These are phyloP conservation scores for Pasiphila rectangulata DNA, from an alignment of 2,888 invertebrate genomes.

Conservation along the genomic window DNA sequence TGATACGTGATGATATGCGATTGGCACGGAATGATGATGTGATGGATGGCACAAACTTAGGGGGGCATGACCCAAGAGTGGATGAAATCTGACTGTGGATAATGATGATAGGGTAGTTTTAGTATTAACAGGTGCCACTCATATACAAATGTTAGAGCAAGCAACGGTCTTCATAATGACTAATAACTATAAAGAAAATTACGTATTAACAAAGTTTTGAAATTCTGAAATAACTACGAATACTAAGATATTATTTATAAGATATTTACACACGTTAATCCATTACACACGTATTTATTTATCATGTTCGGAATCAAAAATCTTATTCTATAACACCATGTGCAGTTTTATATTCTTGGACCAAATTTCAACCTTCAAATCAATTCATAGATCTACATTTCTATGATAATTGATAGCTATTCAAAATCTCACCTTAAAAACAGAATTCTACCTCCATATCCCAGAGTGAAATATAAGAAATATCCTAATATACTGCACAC, in stretches of 20 bases:
- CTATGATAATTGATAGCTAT: constrained; percentile 35
- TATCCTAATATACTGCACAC: constrained; percentile 52
- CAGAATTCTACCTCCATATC: constrained; percentile 39
- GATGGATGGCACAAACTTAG: too few relatives aligned
- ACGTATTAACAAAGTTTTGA: too few relatives aligned
- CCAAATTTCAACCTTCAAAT: constrained; percentile 79
- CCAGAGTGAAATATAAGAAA: constrained; percentile 44
- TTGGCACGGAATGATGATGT: too few relatives aligned
- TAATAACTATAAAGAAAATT: too few relatives aligned
- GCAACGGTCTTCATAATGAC: too few relatives aligned
- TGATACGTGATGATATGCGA: too few relatives aligned
- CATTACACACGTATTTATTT: constrained; percentile 14
- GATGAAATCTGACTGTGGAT: too few relatives aligned
- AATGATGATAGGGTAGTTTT: background rate
- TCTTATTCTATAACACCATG: constrained; percentile 68
- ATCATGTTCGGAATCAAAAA: constrained; percentile 28
- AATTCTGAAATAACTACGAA: constrained; percentile 6
- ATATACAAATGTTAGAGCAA: too few relatives aligned
- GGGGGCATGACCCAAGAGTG: too few relatives aligned
- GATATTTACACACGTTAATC: constrained; percentile 25
- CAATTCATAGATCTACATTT: constrained; percentile 49
- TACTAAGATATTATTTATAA: constrained; percentile 3
- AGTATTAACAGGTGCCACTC: constrained; percentile 8
- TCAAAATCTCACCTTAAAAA: constrained; percentile 36
- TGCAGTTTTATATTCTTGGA: constrained; percentile 77